Evolutionary conservation across 1,140 invertebrate genomes (phyloP).

Genomic region (Cecropterus lyciades): DNA sequence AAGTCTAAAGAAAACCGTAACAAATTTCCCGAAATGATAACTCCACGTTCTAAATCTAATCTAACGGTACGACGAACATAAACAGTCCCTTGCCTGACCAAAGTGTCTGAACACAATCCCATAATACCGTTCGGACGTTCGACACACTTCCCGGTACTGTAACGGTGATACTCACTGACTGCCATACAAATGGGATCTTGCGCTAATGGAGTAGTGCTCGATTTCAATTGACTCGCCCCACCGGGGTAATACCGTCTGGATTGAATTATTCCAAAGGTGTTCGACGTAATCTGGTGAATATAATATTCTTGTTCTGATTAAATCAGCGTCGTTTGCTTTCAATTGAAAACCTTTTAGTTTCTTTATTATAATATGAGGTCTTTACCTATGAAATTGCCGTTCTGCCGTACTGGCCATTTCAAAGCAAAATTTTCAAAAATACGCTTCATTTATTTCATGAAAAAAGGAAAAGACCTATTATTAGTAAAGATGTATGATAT

Average conservation of each 20-base stretch:
- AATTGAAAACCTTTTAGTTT: neutral
- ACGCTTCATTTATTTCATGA: no score
- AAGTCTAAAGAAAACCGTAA: no score
- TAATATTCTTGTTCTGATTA: neutral
- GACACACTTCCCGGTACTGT: constrained; percentile 17
- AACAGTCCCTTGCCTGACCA: neutral
- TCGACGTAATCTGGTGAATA: neutral
- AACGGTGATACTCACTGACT: constrained; percentile 14
- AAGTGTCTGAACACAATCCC: constrained; percentile 25
- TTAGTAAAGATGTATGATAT: no score
- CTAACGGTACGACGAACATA: no score
- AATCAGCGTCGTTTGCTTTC: neutral
- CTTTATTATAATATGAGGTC: no score
- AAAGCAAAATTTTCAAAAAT: no score
- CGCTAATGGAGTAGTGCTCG: neutral
- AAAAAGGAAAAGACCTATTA: no score
- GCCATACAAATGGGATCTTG: constrained; percentile 8
- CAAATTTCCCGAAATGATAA: no score
- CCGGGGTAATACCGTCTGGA: neutral
- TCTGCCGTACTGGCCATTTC: no score
- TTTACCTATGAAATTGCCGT: no score
- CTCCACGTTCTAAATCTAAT: no score
- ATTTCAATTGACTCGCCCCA: neutral
- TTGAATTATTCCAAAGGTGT: constrained; percentile 20
- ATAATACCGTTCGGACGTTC: constrained; percentile 25